These are phyloP conservation scores for Prolemur simus DNA, from an alignment of 2,113 vertebrate species.

Conservation along the genomic window DNA sequence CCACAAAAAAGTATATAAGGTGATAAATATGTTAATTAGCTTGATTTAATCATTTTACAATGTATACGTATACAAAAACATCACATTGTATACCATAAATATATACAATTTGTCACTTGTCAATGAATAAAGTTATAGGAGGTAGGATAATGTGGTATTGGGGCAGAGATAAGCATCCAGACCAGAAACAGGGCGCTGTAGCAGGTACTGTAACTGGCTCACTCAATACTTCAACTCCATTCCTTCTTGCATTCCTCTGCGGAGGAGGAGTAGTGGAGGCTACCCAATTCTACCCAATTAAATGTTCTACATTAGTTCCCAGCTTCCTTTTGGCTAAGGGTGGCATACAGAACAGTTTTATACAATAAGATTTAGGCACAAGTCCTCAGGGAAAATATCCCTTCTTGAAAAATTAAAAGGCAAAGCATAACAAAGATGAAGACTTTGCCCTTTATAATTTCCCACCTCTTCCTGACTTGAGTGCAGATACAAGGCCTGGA, in stretches of 20 bases:
- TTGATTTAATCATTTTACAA: neutral
- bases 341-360: neutral
- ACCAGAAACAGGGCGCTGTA: neutral
- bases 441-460: neutral
- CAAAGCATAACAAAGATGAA: neutral
- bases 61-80: neutral
- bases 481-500: neutral
- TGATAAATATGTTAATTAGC: neutral
- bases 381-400: neutral
- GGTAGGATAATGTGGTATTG: neutral
- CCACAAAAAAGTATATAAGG: neutral
- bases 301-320: neutral
- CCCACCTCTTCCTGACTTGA: neutral
- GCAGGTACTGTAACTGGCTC: neutral
- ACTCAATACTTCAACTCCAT: neutral
- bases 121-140: neutral
- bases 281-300: neutral
- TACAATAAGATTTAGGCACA: neutral
- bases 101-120: neutral
- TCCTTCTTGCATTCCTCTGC: neutral
- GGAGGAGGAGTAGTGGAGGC: neutral
- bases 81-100: neutral
- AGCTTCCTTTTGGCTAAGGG: neutral
- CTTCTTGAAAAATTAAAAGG: neutral
- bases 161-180: neutral